phyloP scores from a whole-genome alignment of 1,140 invertebrate species.

The Anthonomus grandis region DNA sequence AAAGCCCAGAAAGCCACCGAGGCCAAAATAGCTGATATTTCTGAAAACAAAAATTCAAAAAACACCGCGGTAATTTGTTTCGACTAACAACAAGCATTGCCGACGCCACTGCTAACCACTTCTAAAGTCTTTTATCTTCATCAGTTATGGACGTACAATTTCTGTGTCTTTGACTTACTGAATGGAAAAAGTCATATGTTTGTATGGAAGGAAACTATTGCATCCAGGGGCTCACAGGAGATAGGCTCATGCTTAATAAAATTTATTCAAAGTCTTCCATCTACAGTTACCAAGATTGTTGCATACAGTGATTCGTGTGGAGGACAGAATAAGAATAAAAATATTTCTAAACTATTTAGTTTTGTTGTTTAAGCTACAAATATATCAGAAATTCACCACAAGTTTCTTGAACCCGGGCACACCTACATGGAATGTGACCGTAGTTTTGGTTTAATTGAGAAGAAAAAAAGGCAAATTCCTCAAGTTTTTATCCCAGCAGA shows the following conservation, averaged over 20 bases:
- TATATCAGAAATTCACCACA: slow-evolving; percentile 1
- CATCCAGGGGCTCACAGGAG: background rate
- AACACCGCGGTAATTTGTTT: slow-evolving; percentile 9
- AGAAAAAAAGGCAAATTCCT: slow-evolving; percentile 5
- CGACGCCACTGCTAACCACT: slow-evolving; percentile 8
- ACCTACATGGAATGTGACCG: slow-evolving; percentile 10
- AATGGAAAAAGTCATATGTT: slow-evolving; percentile 10
- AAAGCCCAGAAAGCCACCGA: slow-evolving; percentile 1
- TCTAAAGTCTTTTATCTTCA: slow-evolving; percentile 4
- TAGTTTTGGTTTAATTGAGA: slow-evolving; percentile 7
- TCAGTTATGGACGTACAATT: slow-evolving; percentile 7
- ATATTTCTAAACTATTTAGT: slow-evolving; percentile 9
- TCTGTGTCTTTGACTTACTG: slow-evolving; percentile 2
- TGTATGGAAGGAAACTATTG: slow-evolving; percentile 8
- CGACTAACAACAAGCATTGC: slow-evolving; percentile 6
- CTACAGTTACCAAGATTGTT: background rate
- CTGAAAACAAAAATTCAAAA: slow-evolving; percentile 5
- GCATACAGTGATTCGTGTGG: too few species aligned
- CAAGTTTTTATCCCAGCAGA: slow-evolving; percentile 5
- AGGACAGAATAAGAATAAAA: slow-evolving; percentile 11
- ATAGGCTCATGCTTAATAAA: slow-evolving; percentile 12
- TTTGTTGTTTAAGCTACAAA: slow-evolving; percentile 7
- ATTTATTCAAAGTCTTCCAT: slow-evolving; percentile 5
- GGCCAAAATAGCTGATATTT: slow-evolving; percentile 6
- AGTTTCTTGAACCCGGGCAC: slow-evolving; percentile 1